Base-by-base conservation (phyloP, 2,797 vertebrate species). In the Ispidina lecontei region DNA sequence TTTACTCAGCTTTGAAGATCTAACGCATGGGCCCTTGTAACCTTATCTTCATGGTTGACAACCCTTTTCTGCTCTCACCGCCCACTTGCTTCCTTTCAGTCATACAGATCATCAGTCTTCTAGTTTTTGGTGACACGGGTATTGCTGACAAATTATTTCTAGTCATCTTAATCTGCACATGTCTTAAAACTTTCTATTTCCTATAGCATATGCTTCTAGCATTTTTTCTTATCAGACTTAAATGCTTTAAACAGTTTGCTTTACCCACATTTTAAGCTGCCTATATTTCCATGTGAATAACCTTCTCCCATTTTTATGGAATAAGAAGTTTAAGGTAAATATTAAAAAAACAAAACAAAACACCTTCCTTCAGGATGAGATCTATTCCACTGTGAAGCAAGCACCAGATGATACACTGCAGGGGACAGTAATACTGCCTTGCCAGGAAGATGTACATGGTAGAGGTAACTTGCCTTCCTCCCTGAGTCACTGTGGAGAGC, bases 1-100 rank as follows among this genome's bases (percentile, higher is more conserved):
- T 89, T 80, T 68, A 84, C 65, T 79, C 75, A 81, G 76, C 86
- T 56, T 35, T 82, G 75, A 71, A 84, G 71, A 82, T 10, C 54
- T 69, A n/a, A 83, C 64, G 54, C 7, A 37, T 64, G 83, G 77
- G 60, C 73, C 60, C 74, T 39, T 67, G 74, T 71, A 93, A 67
- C 28, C 3, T 54, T 69, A 44, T 49, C 65, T 56, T 47, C 39
- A 5, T 54, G 55, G 79, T 6, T 92, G 91, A 79, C 88, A 87
- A 79, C 79, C 90, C 88, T 82, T 80, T 70, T 29, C 64, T 89
- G 90, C 90, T 94, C 77, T 83, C 60, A 62, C 74, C 55, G 1
- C 86, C 91, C 79, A 75, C 54, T 29, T 56, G 73, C 71, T 94
- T 91, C 85, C 89, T 75, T 79, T 86, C 91, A 91, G 82, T 70